Conservation (phyloP, 2,797 vertebrate species). For the Nyctibius grandis region DNA sequence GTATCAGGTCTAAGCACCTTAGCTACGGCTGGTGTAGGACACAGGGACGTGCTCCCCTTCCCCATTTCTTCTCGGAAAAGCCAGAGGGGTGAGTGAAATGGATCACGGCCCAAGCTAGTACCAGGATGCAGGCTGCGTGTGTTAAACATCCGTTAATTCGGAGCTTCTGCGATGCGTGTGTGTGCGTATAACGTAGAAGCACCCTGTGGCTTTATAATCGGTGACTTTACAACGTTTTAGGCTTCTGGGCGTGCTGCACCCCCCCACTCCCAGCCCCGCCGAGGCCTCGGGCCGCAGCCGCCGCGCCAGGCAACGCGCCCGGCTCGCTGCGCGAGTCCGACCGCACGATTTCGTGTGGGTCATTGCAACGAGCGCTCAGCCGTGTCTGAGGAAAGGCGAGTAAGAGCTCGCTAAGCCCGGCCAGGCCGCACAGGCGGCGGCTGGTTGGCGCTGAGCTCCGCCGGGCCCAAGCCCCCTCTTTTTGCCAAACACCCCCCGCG, state of each 20-base stretch:
- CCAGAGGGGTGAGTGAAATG: too few species aligned
- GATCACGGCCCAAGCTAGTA: neutral
- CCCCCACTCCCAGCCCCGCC: too few species aligned
- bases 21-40: neutral
- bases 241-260: too few species aligned
- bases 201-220: too few species aligned
- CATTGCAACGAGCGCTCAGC: neutral
- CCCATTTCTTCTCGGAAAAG: neutral
- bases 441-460: too few species aligned
- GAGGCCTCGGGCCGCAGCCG: neutral
- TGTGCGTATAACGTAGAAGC: too few species aligned
- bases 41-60: rapidly evolving
- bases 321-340: too few species aligned
- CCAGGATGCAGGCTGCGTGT: rapidly evolving
- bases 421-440: neutral
- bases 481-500: rapidly evolving
- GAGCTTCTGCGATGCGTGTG: too few species aligned
- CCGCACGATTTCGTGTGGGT: rapidly evolving
- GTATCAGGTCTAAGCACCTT: too few species aligned
- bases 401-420: neutral
- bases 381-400: too few species aligned
- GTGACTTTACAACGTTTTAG: too few species aligned
- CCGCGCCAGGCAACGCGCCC: rapidly evolving
- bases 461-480: rapidly evolving
- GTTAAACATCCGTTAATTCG: too few species aligned